Conservation (phyloP, 2,797 vertebrate species). For the Rhinogobio ventralis region DNA sequence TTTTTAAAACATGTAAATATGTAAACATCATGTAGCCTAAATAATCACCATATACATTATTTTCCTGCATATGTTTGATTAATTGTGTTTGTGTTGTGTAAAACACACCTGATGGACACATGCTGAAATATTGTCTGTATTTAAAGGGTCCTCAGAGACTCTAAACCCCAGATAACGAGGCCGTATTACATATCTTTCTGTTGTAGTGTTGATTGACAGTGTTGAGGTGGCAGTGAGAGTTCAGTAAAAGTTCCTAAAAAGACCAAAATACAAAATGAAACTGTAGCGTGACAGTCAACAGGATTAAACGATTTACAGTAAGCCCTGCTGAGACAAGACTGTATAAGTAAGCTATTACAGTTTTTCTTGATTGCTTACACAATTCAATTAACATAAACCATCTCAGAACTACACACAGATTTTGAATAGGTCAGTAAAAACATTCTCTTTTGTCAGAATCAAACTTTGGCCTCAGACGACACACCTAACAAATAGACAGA, state of each 20-base stretch:
- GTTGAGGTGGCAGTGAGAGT: background rate
- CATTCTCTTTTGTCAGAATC: background rate
- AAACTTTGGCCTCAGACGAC: no score
- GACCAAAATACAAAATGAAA: background rate
- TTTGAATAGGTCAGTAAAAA: no score
- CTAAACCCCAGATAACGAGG: background rate
- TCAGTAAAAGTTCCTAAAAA: background rate
- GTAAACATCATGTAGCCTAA: background rate
- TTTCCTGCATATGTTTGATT: background rate
- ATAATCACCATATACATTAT: background rate
- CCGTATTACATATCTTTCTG: background rate
- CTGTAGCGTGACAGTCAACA: background rate
- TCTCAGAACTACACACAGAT: no score
- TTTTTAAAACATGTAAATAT: background rate
- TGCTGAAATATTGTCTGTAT: constrained; percentile 9
- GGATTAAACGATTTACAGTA: background rate
- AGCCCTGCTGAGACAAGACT: background rate
- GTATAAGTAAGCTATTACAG: background rate
- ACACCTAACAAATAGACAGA: no score
- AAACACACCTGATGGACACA: constrained; percentile 32
- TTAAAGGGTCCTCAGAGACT: constrained; percentile 1
- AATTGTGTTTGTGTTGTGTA: background rate
- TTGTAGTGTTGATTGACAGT: background rate
- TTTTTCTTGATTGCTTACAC: background rate
- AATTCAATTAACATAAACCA: no score